A percentile compares a stretch with the other conserved stretches of the same genome.
Evolutionary conservation across 2,888 invertebrate species (phyloP).

Genomic region (Drosophila picticornis): DNA sequence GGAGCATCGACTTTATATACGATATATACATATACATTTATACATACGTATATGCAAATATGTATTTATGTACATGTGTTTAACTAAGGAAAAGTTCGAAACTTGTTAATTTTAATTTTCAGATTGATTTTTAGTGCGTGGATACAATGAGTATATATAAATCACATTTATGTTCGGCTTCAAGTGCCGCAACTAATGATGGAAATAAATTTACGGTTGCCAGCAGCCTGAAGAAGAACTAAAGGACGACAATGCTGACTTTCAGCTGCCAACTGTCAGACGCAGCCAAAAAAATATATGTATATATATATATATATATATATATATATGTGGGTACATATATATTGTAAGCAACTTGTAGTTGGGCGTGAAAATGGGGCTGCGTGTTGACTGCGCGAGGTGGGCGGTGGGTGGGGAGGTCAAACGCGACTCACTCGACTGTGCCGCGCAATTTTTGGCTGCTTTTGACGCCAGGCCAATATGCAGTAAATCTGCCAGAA

Average conservation of each 20-base stretch:
- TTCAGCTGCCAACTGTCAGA: constrained; percentile 65
- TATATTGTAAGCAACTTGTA: constrained; percentile 47
- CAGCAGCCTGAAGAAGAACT: constrained; percentile 29
- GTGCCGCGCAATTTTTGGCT: constrained; percentile 72
- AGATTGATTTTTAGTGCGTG: constrained; percentile 58
- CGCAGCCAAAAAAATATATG: constrained; percentile 35
- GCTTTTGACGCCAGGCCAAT: constrained; percentile 85
- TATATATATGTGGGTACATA: rapidly evolving
- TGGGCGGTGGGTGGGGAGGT: constrained; percentile 13
- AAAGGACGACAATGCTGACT: constrained; percentile 64
- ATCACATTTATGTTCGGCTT: constrained; percentile 76
- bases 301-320: neutral
- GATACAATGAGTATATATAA: constrained; percentile 63
- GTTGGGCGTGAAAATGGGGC: constrained; percentile 17
- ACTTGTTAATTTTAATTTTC: constrained; percentile 25
- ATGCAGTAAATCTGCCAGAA: constrained; percentile 85
- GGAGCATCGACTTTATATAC: constrained; percentile 36
- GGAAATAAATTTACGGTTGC: constrained; percentile 81
- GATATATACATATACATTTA: constrained; percentile 7
- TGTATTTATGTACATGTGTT: neutral
- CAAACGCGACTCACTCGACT: constrained; percentile 54
- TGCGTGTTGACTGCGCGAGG: neutral
- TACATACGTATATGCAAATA: neutral
- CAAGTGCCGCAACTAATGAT: constrained; percentile 83
- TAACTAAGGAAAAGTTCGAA: neutral